These are phyloP conservation scores for Onychostoma macrolepis DNA, from an alignment of 2,113 vertebrate species.

Conservation along the genomic window DNA sequence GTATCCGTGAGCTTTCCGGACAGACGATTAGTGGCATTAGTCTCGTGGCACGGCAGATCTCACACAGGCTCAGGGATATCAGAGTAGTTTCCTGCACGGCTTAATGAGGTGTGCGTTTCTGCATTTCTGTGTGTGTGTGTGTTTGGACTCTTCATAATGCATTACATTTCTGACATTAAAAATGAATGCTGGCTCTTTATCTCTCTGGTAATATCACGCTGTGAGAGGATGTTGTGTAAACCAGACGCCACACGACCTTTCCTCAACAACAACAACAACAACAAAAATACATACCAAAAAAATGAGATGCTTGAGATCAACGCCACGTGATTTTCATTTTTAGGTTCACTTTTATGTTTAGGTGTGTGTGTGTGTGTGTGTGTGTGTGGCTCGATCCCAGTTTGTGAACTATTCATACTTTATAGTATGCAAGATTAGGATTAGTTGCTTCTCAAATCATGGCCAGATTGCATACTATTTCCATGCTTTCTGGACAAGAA, in stretches of 20 bases:
- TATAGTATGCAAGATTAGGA: background rate
- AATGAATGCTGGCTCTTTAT: conserved; percentile 42
- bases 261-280: background rate
- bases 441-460: background rate
- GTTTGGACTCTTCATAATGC: conserved; percentile 11
- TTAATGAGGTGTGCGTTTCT: conserved; percentile 40
- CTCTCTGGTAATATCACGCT: conserved; percentile 31
- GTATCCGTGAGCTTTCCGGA: background rate
- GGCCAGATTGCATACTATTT: background rate
- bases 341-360: background rate
- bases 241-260: background rate
- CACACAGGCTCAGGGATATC: background rate
- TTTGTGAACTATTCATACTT: background rate
- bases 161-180: conserved; percentile 51
- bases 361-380: background rate
- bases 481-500: background rate
- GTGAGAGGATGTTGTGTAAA: conserved; percentile 35
- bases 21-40: conserved; percentile 29
- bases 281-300: background rate
- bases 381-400: background rate
- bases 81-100: conserved; percentile 6
- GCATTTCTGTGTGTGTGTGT: background rate
- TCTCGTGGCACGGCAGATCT: conserved; percentile 8
- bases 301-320: background rate
- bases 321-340: background rate